Conservation (phyloP, 2,797 vertebrate species). For the Microctenopoma stevenorrisi region DNA sequence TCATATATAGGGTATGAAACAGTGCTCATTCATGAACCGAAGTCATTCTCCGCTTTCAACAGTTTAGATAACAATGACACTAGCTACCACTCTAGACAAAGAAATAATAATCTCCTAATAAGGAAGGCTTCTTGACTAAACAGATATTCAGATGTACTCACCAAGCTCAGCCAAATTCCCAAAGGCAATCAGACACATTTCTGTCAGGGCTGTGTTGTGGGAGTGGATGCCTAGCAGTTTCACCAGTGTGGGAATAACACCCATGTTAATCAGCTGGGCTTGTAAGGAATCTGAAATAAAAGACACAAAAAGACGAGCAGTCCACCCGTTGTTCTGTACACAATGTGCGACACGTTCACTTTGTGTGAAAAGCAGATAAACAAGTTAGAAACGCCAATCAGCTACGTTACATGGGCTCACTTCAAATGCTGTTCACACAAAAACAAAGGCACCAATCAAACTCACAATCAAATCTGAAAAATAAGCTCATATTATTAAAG, state of each 20-base stretch:
- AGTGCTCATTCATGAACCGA: neutral
- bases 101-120: neutral
- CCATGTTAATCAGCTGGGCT: constrained; percentile 98
- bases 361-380: neutral
- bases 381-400: too few relatives aligned
- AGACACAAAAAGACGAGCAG: constrained; percentile 13
- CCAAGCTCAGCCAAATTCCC: constrained; percentile 98
- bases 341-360: neutral
- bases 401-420: neutral
- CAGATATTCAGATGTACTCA: constrained; percentile 67
- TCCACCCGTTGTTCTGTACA: constrained; percentile 1
- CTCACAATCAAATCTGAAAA: neutral
- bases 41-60: neutral
- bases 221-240: constrained; percentile 95
- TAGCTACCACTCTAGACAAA: too few relatives aligned
- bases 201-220: constrained; percentile 94
- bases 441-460: too few relatives aligned
- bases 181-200: constrained; percentile 99
- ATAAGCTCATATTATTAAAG: neutral
- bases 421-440: neutral
- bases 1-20: too few relatives aligned
- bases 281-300: constrained; percentile 90
- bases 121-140: neutral
- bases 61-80: too few relatives aligned
- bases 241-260: constrained; percentile 97